phyloP scores from a whole-genome alignment of 2,888 invertebrate genomes.

The Lysandra coridon region DNA sequence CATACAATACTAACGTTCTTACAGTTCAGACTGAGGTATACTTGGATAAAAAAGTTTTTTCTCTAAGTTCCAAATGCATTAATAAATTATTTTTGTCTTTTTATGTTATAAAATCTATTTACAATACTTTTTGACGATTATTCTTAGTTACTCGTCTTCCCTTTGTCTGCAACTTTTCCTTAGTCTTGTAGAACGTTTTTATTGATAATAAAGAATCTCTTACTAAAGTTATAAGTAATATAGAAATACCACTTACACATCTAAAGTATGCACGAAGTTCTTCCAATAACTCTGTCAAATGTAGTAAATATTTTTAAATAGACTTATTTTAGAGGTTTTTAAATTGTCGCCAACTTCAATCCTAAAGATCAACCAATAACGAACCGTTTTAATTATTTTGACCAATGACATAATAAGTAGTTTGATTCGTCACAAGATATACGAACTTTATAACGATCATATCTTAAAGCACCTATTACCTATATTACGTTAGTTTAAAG shows the following conservation, averaged over 20 bases:
- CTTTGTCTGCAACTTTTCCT: neutral
- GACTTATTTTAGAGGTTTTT: neutral
- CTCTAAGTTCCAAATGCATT: too few relatives aligned
- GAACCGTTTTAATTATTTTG: neutral
- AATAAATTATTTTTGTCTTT: too few relatives aligned
- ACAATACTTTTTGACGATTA: neutral
- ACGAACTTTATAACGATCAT: neutral
- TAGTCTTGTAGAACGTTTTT: neutral
- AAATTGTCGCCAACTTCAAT: neutral
- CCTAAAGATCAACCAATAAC: neutral
- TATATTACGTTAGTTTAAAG: neutral
- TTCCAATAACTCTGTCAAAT: constrained; percentile 17
- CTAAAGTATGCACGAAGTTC: constrained; percentile 15
- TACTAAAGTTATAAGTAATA: constrained; percentile 23
- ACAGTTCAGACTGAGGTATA: neutral
- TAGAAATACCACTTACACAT: constrained; percentile 25
- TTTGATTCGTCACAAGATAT: neutral
- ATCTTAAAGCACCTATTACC: neutral
- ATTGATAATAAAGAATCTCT: constrained; percentile 20
- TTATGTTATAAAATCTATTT: too few relatives aligned
- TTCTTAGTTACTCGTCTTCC: neutral
- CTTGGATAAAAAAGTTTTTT: neutral
- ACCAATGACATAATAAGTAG: neutral
- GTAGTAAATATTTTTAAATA: neutral
- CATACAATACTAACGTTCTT: neutral